Evolutionary conservation across 2,888 invertebrate species (phyloP).

Genomic region (Tetranychus truncatus): DNA sequence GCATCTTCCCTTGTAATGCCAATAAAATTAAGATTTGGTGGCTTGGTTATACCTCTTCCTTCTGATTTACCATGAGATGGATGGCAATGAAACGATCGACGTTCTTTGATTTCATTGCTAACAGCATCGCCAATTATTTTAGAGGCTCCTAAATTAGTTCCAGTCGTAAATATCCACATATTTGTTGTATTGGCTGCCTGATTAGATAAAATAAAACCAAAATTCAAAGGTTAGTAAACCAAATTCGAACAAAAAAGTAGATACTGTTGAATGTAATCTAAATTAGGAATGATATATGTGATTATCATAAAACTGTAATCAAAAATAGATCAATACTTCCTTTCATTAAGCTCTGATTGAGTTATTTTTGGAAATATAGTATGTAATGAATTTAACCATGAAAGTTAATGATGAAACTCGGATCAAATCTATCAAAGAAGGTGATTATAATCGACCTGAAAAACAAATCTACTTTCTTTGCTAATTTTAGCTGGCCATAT

Average conservation of each 20-base stretch:
- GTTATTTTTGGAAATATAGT: too few species aligned
- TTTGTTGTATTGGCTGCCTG: conserved; percentile 32
- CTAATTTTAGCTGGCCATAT: too few species aligned
- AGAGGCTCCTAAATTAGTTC: conserved; percentile 31
- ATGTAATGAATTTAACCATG: too few species aligned
- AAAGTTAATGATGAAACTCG: too few species aligned
- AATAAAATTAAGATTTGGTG: conserved; percentile 26
- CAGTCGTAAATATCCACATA: conserved; percentile 33
- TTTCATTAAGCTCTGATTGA: too few species aligned
- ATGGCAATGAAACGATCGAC: conserved; percentile 9
- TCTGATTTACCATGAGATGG: neutral
- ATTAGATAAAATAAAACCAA: neutral
- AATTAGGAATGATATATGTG: neutral
- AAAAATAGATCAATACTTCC: too few species aligned
- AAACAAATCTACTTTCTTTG: too few species aligned
- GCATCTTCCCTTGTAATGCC: conserved; percentile 29
- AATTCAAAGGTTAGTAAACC: neutral
- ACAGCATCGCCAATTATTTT: conserved; percentile 33
- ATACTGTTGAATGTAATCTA: neutral
- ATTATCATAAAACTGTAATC: too few species aligned
- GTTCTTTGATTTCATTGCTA: conserved; percentile 28
- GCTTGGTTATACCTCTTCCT: neutral
- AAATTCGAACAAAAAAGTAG: neutral
- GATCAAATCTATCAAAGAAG: too few species aligned
- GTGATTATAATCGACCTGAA: too few species aligned